Evolutionary conservation across 2,113 vertebrate species (phyloP).

Genomic region (Echinops telfairi): DNA sequence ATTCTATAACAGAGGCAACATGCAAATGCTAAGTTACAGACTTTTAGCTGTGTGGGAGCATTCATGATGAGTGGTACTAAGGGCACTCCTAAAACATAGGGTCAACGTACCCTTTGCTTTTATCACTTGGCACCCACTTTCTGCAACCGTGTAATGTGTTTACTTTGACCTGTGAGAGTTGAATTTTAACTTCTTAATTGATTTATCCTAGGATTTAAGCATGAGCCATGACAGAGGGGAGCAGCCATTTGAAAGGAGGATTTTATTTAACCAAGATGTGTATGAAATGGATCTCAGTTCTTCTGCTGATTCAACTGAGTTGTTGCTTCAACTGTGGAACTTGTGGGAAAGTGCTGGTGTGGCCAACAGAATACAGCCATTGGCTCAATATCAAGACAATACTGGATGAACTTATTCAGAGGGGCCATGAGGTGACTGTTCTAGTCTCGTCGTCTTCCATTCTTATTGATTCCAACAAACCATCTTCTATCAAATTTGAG

Average conservation of each 20-base stretch:
- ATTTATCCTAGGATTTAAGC: neutral
- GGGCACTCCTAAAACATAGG: neutral
- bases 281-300: neutral
- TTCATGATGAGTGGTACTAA: neutral
- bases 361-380: conserved; percentile 90
- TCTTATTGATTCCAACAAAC: conserved; percentile 70
- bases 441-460: conserved; percentile 78
- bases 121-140: fast-evolving
- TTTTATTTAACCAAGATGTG: conserved; percentile 4
- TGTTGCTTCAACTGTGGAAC: conserved; percentile 21
- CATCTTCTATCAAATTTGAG: conserved; percentile 76
- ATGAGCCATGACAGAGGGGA: neutral
- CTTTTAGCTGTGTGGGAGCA: neutral
- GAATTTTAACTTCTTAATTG: conserved; percentile 11
- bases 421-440: conserved; percentile 87
- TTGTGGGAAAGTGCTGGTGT: conserved; percentile 87
- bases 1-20: neutral
- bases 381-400: conserved; percentile 91
- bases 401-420: conserved; percentile 86
- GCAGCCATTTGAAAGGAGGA: neutral
- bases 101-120: too few relatives aligned
- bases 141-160: neutral
- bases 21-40: neutral
- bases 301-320: conserved; percentile 62
- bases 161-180: neutral